Base-by-base conservation (phyloP, 2,888 invertebrate genomes). In the Alviniconcha strummeri region DNA sequence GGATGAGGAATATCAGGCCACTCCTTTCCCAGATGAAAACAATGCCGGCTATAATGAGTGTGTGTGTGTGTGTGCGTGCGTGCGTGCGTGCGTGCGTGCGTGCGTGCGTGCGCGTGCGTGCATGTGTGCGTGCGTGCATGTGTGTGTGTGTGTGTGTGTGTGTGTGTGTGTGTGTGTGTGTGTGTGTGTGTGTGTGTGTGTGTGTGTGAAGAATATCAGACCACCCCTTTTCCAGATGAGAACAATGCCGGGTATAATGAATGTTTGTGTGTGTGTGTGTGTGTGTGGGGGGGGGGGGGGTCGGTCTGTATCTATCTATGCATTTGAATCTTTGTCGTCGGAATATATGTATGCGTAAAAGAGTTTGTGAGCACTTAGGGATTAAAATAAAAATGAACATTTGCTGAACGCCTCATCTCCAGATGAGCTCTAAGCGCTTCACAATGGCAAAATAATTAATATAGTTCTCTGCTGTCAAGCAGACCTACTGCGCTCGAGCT, bases 121-220 rank as follows among this genome's bases (percentile, higher is more conserved):
- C 4, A 4, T 64, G 64, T 64, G 64, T 64, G 64, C 4, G 64
- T 64, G 64, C 4, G 64, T 64, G 9, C 1, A 1, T 9, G 9
- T 64, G 64, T 64, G 64, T 64, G 64, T 64, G 1, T 64, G 64
- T 64, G 64, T 64, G 64, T 64, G 64, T 64, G 64, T 64, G 64
- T 64, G 15, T 64, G 64, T 64, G 64, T 64, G 64, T 64, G 64
- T 64, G 64, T 64, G 64, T 64, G 64, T 64, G 64, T 64, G 64
- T 64, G 15, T 64, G 64, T 64, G 64, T 64, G 69, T 69, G 69
- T 69, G n/a, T 69, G n/a, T n/a, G 69, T 69, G n/a, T 69, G 69
- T 69, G 69, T 69, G 69, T 69, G 13, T 69, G n/a, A 60, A 60
- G 60, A 7, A 7, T 11, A 60, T 8, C 11, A 11, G 7, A 60